Evolutionary conservation across 2,113 vertebrate species (phyloP).

Genomic region (Hylia prasina): DNA sequence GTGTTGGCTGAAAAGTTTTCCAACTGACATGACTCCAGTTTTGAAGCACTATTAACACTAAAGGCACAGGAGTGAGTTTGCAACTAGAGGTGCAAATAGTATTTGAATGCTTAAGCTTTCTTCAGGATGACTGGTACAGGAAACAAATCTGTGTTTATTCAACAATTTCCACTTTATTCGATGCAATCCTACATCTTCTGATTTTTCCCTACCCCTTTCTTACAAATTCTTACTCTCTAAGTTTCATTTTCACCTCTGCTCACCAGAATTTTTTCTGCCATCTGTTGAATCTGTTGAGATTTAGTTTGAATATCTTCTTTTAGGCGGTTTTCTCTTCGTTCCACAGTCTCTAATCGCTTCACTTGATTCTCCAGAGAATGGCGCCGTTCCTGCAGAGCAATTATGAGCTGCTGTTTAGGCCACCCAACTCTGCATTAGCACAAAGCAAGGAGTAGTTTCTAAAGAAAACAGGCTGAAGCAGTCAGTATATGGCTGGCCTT

Average conservation of each 20-base stretch:
- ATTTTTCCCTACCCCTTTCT: slow-evolving; percentile 43
- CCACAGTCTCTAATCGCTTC: slow-evolving; percentile 94
- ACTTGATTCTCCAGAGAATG: slow-evolving; percentile 98
- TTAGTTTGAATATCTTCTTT: slow-evolving; percentile 99
- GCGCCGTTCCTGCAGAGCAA: slow-evolving; percentile 86
- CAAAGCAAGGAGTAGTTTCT: background rate
- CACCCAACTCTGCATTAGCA: background rate
- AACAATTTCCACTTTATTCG: background rate
- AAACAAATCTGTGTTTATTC: background rate
- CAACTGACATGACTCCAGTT: background rate
- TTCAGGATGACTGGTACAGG: background rate
- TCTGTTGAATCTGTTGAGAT: slow-evolving; percentile 97
- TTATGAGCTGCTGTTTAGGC: background rate
- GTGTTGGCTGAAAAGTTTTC: background rate
- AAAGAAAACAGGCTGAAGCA: background rate
- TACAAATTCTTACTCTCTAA: slow-evolving; percentile 39
- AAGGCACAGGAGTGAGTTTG: background rate
- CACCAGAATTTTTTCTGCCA: slow-evolving; percentile 99
- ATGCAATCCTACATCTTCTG: background rate
- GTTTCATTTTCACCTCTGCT: slow-evolving; percentile 68
- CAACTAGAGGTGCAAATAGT: background rate
- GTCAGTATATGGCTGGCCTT: background rate
- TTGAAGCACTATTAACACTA: background rate
- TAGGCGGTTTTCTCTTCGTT: slow-evolving; percentile 92
- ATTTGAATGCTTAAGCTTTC: background rate